phyloP scores from a whole-genome alignment of 2,113 vertebrate species.

The Proteles cristata region DNA sequence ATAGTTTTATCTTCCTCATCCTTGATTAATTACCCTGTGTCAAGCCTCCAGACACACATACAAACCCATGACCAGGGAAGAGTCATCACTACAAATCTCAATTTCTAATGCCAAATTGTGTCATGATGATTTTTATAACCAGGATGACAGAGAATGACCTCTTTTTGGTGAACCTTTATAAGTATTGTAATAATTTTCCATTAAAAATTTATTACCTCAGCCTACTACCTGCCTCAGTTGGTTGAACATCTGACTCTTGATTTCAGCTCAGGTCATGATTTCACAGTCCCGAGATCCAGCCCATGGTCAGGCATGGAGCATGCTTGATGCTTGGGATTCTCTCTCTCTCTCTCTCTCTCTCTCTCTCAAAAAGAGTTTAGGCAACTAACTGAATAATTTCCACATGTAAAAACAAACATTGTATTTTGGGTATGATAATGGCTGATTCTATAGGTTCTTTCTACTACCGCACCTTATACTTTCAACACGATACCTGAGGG shows the following conservation, averaged over 20 bases:
- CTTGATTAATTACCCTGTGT: neutral
- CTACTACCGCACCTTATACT: neutral
- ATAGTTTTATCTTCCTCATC: fast-evolving
- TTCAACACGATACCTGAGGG: neutral
- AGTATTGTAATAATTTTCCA: slow-evolving; percentile 33
- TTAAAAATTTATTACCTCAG: slow-evolving; percentile 13
- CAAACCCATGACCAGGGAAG: neutral
- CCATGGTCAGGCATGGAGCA: too few species aligned
- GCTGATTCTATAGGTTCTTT: neutral
- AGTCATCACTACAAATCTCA: neutral
- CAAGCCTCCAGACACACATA: too few species aligned
- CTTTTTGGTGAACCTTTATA: slow-evolving; percentile 9
- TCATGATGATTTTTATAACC: neutral
- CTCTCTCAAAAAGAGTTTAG: neutral
- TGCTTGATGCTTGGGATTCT: too few species aligned
- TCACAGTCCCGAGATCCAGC: too few species aligned
- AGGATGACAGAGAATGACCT: neutral
- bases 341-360: too few species aligned
- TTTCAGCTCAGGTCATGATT: too few species aligned
- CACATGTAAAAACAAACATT: neutral
- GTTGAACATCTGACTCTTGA: too few species aligned
- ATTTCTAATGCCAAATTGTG: neutral
- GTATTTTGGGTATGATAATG: neutral
- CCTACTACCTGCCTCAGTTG: neutral
- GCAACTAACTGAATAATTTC: neutral